Base-by-base conservation (phyloP, 1,140 invertebrate genomes). In the Neuroterus valhalla region DNA sequence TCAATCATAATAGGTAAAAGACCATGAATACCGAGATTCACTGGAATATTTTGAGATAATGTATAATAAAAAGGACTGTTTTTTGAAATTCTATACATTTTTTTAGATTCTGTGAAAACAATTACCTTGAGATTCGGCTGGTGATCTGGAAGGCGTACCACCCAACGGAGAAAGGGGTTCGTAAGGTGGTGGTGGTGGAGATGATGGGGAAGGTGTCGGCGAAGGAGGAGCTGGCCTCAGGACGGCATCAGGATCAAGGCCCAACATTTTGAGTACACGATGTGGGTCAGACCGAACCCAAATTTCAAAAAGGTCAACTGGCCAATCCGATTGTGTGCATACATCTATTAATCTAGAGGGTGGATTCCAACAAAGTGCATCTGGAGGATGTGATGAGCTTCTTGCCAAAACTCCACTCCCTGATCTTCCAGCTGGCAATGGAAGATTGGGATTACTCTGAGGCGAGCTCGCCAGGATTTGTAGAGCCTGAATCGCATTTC, bases 371-470 rank as follows among this genome's bases (percentile, higher is more conserved):
- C 92, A 94, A 79, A 95, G 94, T 17, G 95, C 94, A 79, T 96
- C 95, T 1, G 95, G 94, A 1, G 95, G 95, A 91, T 96, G 95
- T 0, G 95, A 96, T 50, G 94, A 95, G 80, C 94, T 94, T 45
- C 95, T 90, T 6, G 93, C 93, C 21, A 95, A 87, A 71, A 92
- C 88, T 43, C 91, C 91, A 68, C 85, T 89, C 48, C 82, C 86
- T 52, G 84, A 84, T 71, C 55, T 62, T n/a, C 82, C 83, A 82
- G 92, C 80, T 81, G 91, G 89, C 1, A 90, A 92, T n/a, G 93
- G 94, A 52, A 90, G 77, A 77, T 88, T 90, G 1, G 89, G 88
- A 70, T 90, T 89, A 74, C 89, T 90, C 45, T 87, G 89, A 0
- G 88, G 87, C 10, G 88, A 87, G 62, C 92, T 92, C 5, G 93